Base-by-base conservation (phyloP, 2,797 vertebrate species). In the Xiphophorus birchmanni region DNA sequence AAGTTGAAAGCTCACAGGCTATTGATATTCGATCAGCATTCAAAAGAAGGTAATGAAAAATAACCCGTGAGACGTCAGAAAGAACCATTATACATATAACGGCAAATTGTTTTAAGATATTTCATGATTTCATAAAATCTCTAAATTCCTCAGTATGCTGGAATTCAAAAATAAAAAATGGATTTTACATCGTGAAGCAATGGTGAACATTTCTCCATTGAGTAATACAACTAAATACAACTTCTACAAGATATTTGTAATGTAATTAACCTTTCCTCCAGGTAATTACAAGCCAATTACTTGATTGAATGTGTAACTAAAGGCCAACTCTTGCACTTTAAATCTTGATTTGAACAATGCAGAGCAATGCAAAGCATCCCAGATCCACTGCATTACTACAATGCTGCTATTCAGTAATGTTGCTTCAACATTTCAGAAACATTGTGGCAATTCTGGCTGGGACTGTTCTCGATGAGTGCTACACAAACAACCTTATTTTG, bases 21-120 rank as follows among this genome's bases (percentile, higher is more conserved):
- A 94, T 99, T 94, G 98, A 99, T 92, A 99, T 99, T 95, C 97
- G 98, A 91, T 99, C 99, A 89, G 98, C 98, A 92, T 99, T 99
- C 96, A 99, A 99, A 95, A 97, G 99, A 95, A 99, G 99, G 99
- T 99, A 99, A 98, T 75, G 74, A 83, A 89, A 91, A 67, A 79
- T 44, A 37, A 50, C 47, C 77, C 58, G 18, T 9, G 47, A 80
- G 76, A 76, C 58, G 52, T 58, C 76, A 77, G n/a, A n/a, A 76
- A 32, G 15, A 47, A 76, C 10, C 7, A 52, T 52, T 78, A 50
- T 73, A 32, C 74, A 72, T 72, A 18, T 47, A 29, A 8, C 4
- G 7, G n/a, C 6, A 17, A 72, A 15, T 45, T 47, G 13, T 47
- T 73, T 32, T 47, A 40, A 69, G 9, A 42, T 42, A 45, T 45